Evolutionary conservation across 2,888 invertebrate genomes (phyloP), one percentile per base, ranked within the genome.

Genomic region (Stratiomys singularior): DNA sequence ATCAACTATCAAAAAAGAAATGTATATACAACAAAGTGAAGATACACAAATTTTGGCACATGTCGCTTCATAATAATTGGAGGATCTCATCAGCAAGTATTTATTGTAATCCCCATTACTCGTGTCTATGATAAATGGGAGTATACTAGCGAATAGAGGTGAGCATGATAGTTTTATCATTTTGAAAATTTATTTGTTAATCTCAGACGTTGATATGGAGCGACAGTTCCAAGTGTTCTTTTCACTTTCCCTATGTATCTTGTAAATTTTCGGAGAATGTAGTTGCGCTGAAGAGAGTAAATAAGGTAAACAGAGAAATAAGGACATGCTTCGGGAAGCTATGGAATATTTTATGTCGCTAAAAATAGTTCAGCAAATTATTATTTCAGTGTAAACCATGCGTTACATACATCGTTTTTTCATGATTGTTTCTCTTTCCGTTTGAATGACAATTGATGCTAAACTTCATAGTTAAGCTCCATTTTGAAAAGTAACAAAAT

Each of bases 101-200:
- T 21, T 25, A 60, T 67, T 67, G 46, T 46, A 67, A 44, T 67
- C 67, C 28, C 44, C 44, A 21, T 25, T 37, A 56, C n/a, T n/a
- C 56, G 21, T 18, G n/a, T n/a, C n/a, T 56, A 56, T 3, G 56
- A 15, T 21, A 18, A 5, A 18, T 3, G 56, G n/a, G 1, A 18
- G 56, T 37, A 5, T 37, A 37, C 37, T 37, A 37, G 37, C 9
- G 5, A 37, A 9, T 9, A 37, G 37, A 37, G 3, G 15, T 52
- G 46, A 46, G 44, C 67, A 11, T 44, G 44, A 67, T 67, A 46
- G 44, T 27, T 67, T 67, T 67, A 67, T 67, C 37, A 67, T 44
- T 67, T 46, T 18, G 67, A 23, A 44, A 67, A 46, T 66, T 28
- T 44, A 44, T 67, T 67, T 46, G 21, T 67, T 67, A 23, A 21